These are phyloP conservation scores for Erebia ligea DNA, from an alignment of 2,888 invertebrate genomes.

Conservation along the genomic window DNA sequence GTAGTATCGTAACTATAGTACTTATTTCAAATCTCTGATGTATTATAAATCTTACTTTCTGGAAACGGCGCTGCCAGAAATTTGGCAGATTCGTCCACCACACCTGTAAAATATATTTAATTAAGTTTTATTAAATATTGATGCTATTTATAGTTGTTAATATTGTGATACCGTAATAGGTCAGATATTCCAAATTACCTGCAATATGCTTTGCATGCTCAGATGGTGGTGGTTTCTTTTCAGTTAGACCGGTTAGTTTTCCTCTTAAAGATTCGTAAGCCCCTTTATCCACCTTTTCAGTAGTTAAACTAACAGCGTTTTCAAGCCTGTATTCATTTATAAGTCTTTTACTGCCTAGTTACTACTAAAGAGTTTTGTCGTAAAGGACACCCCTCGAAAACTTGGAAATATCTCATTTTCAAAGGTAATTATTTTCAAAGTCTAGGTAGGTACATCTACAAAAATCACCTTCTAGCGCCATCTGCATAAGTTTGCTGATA, in stretches of 20 bases:
- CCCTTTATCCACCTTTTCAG: constrained; percentile 57
- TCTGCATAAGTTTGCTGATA: constrained; percentile 59
- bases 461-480: constrained; percentile 57
- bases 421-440: neutral
- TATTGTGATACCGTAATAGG: neutral
- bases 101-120: constrained; percentile 47
- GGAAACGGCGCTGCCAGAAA: constrained; percentile 60
- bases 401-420: too few relatives aligned
- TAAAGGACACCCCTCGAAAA: too few relatives aligned
- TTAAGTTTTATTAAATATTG: neutral
- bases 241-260: constrained; percentile 53
- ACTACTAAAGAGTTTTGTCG: too few relatives aligned
- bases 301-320: constrained; percentile 47
- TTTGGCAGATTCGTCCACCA: constrained; percentile 62
- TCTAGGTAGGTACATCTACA: neutral
- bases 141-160: neutral
- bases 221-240: constrained; percentile 49
- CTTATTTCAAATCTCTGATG: neutral
- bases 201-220: constrained; percentile 52
- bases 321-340: constrained; percentile 52
- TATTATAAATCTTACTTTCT: constrained; percentile 53
- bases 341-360: too few relatives aligned
- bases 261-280: constrained; percentile 52
- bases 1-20: neutral
- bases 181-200: constrained; percentile 45